phyloP scores from a whole-genome alignment of 2,113 vertebrate species.

The Hydropotes inermis region DNA sequence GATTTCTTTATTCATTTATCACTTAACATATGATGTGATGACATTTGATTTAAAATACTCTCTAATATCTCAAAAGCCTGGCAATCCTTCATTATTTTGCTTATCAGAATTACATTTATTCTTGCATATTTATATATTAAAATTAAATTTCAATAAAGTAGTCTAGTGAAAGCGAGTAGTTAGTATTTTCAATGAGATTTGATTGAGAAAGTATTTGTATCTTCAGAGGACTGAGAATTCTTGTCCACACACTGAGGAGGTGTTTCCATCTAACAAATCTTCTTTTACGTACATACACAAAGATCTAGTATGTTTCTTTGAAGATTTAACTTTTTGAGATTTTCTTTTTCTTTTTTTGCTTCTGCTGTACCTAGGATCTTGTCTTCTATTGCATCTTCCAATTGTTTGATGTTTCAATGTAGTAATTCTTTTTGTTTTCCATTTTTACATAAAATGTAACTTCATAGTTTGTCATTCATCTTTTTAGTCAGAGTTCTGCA shows the following conservation, averaged over 20 bases:
- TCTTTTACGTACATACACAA: not conserved
- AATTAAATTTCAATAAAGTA: not conserved
- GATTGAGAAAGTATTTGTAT: not conserved
- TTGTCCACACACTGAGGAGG: not conserved
- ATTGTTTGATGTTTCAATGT: not conserved
- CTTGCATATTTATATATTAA: not conserved
- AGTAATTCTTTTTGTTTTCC: not conserved
- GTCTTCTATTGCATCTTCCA: not conserved
- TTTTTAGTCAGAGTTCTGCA: not conserved
- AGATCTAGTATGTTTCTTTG: not conserved
- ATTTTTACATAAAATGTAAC: not conserved
- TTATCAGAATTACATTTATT: not conserved
- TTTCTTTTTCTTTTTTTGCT: not conserved
- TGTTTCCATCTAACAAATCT: not conserved
- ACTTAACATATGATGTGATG: not conserved
- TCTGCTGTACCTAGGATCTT: not conserved
- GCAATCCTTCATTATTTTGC: not conserved
- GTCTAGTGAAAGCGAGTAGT: not conserved
- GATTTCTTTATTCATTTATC: not conserved
- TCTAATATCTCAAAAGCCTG: not conserved
- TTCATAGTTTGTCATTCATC: not conserved
- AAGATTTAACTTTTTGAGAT: not conserved
- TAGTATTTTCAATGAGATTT: not conserved
- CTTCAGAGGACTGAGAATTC: not conserved
- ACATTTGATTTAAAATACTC: not conserved